phyloP scores from a whole-genome alignment of 2,797 vertebrate genomes.

The Poeciliopsis turneri region DNA sequence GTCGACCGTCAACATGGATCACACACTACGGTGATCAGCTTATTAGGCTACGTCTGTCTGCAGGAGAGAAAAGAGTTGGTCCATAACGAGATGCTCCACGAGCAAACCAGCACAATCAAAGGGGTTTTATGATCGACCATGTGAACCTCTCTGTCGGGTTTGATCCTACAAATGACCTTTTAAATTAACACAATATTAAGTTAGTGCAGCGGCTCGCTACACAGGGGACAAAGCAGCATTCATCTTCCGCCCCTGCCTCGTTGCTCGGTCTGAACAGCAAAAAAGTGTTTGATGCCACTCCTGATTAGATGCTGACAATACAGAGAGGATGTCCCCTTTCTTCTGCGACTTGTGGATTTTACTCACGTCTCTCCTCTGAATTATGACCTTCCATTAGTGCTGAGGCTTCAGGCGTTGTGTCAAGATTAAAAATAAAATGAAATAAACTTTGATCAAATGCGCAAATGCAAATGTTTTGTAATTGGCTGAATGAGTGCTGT shows the following conservation, averaged over 20 bases:
- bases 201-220: slow-evolving; percentile 78
- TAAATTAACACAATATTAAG: slow-evolving; percentile 86
- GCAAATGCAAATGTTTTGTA: slow-evolving; percentile 59
- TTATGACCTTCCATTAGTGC: slow-evolving; percentile 72
- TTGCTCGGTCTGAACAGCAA: slow-evolving; percentile 75
- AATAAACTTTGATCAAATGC: slow-evolving; percentile 76
- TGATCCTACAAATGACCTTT: slow-evolving; percentile 86
- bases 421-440: slow-evolving; percentile 42
- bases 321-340: slow-evolving; percentile 78
- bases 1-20: slow-evolving; percentile 38
- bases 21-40: slow-evolving; percentile 57
- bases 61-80: slow-evolving; percentile 20
- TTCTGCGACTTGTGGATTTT: slow-evolving; percentile 80
- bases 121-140: slow-evolving; percentile 72
- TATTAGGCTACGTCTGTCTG: slow-evolving; percentile 43
- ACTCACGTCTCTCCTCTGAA: slow-evolving; percentile 78
- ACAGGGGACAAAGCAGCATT: slow-evolving; percentile 81
- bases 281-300: slow-evolving; percentile 85
- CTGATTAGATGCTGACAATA: slow-evolving; percentile 83
- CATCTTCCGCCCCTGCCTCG: slow-evolving; percentile 73
- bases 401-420: slow-evolving; percentile 52
- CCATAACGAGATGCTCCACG: slow-evolving; percentile 49
- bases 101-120: slow-evolving; percentile 68
- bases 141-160: slow-evolving; percentile 78
- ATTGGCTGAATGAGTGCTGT: slow-evolving; percentile 53